Percentiles rank a stretch among this genome's conserved stretches.
Evolutionary conservation across 92 coral and sea anemone species (phyloP).

Genomic region (Virgularia gustaviana): DNA sequence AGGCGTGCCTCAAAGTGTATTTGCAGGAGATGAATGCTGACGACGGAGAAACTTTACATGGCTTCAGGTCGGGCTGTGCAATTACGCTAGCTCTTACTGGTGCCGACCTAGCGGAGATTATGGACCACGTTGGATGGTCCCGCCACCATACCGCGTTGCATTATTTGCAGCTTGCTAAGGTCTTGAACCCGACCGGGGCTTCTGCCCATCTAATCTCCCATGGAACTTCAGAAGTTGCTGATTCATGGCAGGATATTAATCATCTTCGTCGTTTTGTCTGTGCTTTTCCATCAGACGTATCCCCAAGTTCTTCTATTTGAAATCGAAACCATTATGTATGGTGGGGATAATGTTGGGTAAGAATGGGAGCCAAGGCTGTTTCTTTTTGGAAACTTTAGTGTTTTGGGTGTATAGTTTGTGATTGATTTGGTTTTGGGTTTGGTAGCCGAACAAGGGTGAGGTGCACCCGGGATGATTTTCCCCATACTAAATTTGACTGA

Average conservation of each 20-base stretch:
- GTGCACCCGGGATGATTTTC: too few relatives aligned
- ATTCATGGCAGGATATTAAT: conserved; percentile 26
- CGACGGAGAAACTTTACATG: conserved; percentile 14
- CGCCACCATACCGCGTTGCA: conserved; percentile 7
- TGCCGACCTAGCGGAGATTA: conserved; percentile 18
- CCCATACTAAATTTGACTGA: too few relatives aligned
- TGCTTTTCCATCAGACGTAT: conserved; percentile 1
- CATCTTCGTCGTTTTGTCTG: conserved; percentile 19
- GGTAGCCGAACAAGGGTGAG: too few relatives aligned
- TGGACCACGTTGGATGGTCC: conserved; percentile 33
- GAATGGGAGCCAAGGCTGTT: too few relatives aligned
- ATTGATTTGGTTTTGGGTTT: too few relatives aligned
- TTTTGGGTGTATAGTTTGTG: too few relatives aligned
- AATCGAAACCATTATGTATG: too few relatives aligned
- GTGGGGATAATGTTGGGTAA: too few relatives aligned
- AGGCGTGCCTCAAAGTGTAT: conserved; percentile 25
- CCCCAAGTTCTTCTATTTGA: too few relatives aligned
- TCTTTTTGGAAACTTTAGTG: too few relatives aligned
- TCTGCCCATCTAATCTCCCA: neutral
- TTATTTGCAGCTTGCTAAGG: conserved; percentile 26
- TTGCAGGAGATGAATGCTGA: conserved; percentile 39
- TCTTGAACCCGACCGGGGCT: conserved; percentile 10
- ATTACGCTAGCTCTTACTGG: neutral
- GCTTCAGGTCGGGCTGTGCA: too few relatives aligned
- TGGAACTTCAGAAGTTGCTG: neutral